Evolutionary conservation across 2,113 vertebrate genomes (phyloP), one percentile per base, ranked within the genome.

Genomic region (Parotia lawesii): DNA sequence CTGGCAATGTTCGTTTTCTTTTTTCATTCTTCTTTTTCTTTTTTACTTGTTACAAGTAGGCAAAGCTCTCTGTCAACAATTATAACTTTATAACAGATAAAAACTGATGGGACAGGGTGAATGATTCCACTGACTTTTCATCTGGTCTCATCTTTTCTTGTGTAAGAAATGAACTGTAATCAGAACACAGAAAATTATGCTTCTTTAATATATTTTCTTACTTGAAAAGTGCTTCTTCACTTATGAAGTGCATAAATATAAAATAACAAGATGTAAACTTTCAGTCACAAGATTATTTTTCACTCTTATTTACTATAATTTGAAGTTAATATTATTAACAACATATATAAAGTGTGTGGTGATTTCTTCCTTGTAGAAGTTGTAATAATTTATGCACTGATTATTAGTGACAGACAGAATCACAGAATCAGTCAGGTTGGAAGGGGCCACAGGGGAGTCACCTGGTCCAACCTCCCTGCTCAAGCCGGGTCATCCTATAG

Each of bases 81-180:
- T 77, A 35, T 85, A 53, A 90, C 17, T 61, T 80, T 44, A 25
- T 85, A 57, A 79, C 29, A 78, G 29, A 45, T 91, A 50, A 97
- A 94, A 96, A 42, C 23, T 74, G 50, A 78, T 92, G 48, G 89
- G 76, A 82, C 29, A 80, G 21, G 69, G 16, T 88, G 67, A 95
- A 85, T 42, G 53, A 80, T 84, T 93, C 48, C 38, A 45, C 31
- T 44, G 40, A 95, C 92, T 94, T 90, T 74, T 75, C 82, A 84
- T 88, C 48, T 95, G 40, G 85, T 94, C 47, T 92, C 45, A 72
- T 85, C 21, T 92, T 93, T 67, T 24, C 21, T 53, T 54, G 12
- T 86, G 28, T 76, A 83, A 81, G 71, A 95, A 95, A 82, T 42
- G 16, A 90, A 92, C 35, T 67, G 24, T 62, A 90, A 85, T 85